A percentile compares a stretch with the other conserved stretches of the same genome.
Conservation (phyloP, 2,113 vertebrate species). For the Toxotes jaculatrix region DNA sequence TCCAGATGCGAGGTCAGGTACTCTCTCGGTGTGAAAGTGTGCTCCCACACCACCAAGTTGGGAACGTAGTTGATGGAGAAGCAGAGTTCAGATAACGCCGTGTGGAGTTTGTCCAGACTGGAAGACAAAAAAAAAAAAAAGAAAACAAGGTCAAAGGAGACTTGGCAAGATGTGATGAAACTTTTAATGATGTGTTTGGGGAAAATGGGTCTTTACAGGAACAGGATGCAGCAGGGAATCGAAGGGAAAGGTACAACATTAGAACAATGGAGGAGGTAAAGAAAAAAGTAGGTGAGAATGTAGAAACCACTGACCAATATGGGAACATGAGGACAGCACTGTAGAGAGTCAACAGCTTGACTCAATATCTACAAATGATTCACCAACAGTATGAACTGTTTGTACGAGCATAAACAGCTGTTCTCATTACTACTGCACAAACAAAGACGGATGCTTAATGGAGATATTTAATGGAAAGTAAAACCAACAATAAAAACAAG, state of each 20-base stretch:
- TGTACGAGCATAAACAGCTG: neutral
- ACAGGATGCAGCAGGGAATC: neutral
- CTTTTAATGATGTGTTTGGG: neutral
- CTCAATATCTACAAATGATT: neutral
- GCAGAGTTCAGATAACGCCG: constrained; percentile 98
- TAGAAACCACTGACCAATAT: neutral
- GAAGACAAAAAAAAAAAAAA: neutral
- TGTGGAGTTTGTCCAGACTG: constrained; percentile 99
- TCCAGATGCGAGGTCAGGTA: constrained; percentile 99
- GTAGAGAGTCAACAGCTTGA: neutral
- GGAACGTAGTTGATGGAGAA: constrained; percentile 99
- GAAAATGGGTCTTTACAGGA: neutral
- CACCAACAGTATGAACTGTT: neutral
- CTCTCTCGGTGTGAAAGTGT: constrained; percentile 98
- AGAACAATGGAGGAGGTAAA: neutral
- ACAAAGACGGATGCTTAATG: neutral
- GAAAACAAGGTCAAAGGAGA: neutral
- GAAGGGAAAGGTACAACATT: neutral
- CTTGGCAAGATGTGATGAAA: neutral
- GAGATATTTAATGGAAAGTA: neutral
- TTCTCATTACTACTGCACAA: neutral
- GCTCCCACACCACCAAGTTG: constrained; percentile 98
- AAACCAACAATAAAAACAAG: neutral
- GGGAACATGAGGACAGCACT: too few species aligned
- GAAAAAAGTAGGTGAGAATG: neutral